Evolutionary conservation across 2,797 vertebrate species (phyloP), one percentile per base, ranked within the genome.

Genomic region (Onychomys arenicola): DNA sequence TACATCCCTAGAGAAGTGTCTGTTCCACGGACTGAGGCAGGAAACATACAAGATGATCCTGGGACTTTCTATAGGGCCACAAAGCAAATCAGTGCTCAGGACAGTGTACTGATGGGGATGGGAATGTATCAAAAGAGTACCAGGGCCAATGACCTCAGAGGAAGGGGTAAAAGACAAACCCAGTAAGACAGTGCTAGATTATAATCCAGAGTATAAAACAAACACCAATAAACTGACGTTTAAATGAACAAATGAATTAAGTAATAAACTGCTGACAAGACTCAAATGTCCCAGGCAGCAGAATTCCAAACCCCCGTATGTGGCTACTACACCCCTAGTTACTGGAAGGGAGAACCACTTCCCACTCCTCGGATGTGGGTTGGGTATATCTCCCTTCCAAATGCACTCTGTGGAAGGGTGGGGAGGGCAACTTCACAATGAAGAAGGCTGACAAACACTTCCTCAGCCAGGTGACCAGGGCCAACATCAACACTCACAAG

Each of bases 371-470:
- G 23, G 11, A n/a, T 63, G 89, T 92, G 71, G 69, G 84, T 61
- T 80, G 75, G 9, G 29, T 9, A 83, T 77, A 40, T 49, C 86
- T 83, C 77, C 80, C 71, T 88, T 94, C 87, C 90, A 65, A 49
- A 88, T n/a, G 55, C 29, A 8, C 61, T 57, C 75, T 3, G 37
- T n/a, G 73, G 49, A 93, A 55, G 73, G 84, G 90, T 34, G 89
- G 83, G 23, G 75, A 65, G 40, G 43, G 43, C 52, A 57, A 23
- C 73, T 81, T 78, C 2, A 71, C 52, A 43, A 43, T 59, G 85
- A 80, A 92, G 85, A 92, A 89, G 89, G 14, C 78, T 57, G 93
- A 90, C 46, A 85, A 93, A 83, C 75, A 69, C 81, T 40, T 43
- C 63, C 85, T 92, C 81, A 78, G 81, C 80, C 80, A 78, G 37